Percentiles rank a stretch among this genome's conserved stretches.
These are phyloP conservation scores for Cuniculus paca DNA, from an alignment of 2,797 vertebrate genomes.

Conservation along the genomic window DNA sequence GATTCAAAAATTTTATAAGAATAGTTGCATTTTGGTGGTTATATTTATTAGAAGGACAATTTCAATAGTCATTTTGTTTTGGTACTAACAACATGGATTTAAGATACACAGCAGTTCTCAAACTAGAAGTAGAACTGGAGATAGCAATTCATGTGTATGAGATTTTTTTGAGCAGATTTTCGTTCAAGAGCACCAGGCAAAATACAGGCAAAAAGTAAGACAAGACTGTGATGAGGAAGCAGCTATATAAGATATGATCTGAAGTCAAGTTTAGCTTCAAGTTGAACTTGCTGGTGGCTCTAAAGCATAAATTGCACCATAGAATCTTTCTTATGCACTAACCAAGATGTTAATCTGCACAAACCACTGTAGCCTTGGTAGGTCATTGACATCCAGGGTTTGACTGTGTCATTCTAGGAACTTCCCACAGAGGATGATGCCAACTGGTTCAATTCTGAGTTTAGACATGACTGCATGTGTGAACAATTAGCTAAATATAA, in stretches of 20 bases:
- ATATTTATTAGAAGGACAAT: not conserved
- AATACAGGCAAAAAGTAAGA: not conserved
- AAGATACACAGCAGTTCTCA: not conserved
- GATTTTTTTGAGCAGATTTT: not conserved
- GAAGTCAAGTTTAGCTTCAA: not conserved
- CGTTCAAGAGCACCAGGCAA: not conserved
- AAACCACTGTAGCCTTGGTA: not conserved
- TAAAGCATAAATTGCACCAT: not conserved
- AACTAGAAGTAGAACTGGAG: not conserved
- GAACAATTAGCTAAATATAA: not conserved
- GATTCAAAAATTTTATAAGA: not conserved
- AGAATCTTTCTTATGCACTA: not conserved
- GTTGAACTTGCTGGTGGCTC: not conserved
- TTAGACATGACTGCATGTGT: not conserved
- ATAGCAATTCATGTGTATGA: not conserved
- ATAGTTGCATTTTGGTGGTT: not conserved
- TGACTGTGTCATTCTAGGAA: rapidly evolving
- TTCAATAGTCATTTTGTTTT: not conserved
- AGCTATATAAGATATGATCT: not conserved
- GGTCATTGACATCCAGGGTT: not conserved
- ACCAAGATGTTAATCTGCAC: not conserved
- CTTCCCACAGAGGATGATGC: rapidly evolving
- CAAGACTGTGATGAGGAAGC: not conserved
- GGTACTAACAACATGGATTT: not conserved
- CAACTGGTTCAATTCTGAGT: not conserved